Conservation (phyloP, 2,797 vertebrate species). For the Natrix natrix region DNA sequence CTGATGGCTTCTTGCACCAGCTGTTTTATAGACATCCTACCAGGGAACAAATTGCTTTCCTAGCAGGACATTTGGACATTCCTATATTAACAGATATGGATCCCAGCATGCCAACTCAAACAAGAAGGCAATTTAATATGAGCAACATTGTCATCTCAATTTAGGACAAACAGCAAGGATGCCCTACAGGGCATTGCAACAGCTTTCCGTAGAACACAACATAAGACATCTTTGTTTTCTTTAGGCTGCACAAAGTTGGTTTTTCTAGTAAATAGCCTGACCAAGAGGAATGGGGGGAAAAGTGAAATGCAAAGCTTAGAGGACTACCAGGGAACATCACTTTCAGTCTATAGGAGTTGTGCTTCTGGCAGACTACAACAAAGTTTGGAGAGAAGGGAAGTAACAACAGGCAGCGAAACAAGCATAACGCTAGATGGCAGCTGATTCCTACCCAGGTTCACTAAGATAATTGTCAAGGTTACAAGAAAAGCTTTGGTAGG, state of each 20-base stretch:
- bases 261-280: conserved; percentile 66
- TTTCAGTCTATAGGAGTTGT: conserved; percentile 46
- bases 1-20: conserved; percentile 77
- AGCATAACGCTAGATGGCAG: conserved; percentile 34
- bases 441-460: conserved; percentile 17
- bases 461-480: neutral
- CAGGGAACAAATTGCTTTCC: conserved; percentile 82
- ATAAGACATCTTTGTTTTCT: conserved; percentile 66
- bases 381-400: conserved; percentile 6
- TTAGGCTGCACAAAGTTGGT: conserved; percentile 70
- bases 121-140: conserved; percentile 77
- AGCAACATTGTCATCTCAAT: conserved; percentile 82
- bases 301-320: conserved; percentile 46
- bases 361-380: conserved; percentile 22
- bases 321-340: conserved; percentile 44
- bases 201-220: conserved; percentile 68
- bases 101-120: conserved; percentile 77
- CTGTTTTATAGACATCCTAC: conserved; percentile 74
- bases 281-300: conserved; percentile 64
- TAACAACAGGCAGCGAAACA: conserved; percentile 20
- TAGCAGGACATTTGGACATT: conserved; percentile 79
- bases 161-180: conserved; percentile 78
- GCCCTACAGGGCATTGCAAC: conserved; percentile 70
- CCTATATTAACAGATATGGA: conserved; percentile 77
- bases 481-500: neutral